phyloP scores from a whole-genome alignment of 2,888 invertebrate genomes.

The Chouioia cunea region DNA sequence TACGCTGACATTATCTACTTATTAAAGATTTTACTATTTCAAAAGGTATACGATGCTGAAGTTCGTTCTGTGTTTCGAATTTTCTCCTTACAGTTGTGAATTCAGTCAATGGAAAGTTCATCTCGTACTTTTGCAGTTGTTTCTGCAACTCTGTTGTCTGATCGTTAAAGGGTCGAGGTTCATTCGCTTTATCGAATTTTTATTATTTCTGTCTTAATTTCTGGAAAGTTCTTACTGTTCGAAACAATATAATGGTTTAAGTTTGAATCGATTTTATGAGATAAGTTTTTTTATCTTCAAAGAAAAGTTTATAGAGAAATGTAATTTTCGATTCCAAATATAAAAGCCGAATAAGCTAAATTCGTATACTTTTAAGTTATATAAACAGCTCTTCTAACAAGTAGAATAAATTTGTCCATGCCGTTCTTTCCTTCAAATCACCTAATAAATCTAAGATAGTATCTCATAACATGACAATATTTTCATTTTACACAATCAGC shows the following conservation, averaged over 20 bases:
- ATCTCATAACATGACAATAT: background rate
- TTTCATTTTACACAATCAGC: slow-evolving; percentile 56
- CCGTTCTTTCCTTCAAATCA: too few species aligned
- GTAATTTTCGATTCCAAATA: too few species aligned
- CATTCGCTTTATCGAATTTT: too few species aligned
- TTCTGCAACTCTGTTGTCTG: slow-evolving; percentile 3
- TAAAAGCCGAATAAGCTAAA: too few species aligned
- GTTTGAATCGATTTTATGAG: too few species aligned
- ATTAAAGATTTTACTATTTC: slow-evolving; percentile 29
- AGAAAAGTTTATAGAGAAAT: too few species aligned
- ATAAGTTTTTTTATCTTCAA: too few species aligned
- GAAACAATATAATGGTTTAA: too few species aligned
- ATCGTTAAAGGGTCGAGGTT: background rate
- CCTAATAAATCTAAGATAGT: background rate
- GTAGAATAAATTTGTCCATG: too few species aligned
- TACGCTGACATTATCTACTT: slow-evolving; percentile 10
- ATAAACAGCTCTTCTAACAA: too few species aligned
- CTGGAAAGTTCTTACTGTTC: background rate
- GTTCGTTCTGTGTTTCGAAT: slow-evolving; percentile 11
- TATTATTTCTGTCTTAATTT: slow-evolving; percentile 28
- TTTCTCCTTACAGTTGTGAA: slow-evolving; percentile 8
- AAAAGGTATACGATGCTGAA: background rate
- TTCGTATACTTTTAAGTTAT: too few species aligned
- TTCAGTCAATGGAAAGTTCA: slow-evolving; percentile 32
- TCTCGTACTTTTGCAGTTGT: slow-evolving; percentile 15